Base-by-base conservation (phyloP, 2,797 vertebrate species). In the Gymnoscopelus microlampas region DNA sequence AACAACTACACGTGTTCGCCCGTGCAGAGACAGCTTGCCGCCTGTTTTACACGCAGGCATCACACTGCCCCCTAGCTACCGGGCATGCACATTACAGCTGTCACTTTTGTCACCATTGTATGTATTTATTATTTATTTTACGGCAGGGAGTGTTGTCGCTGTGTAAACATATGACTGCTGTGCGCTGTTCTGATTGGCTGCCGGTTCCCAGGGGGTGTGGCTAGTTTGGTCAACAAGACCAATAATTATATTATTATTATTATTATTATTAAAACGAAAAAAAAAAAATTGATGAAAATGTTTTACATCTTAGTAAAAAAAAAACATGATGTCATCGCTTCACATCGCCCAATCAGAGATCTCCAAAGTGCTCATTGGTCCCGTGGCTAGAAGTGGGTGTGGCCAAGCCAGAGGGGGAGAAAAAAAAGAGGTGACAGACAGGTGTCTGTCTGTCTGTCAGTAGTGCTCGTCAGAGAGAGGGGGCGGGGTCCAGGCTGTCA, bases 381-480 rank as follows among this genome's bases (percentile, higher is more conserved):
- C 81, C 75, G 15, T 66, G 0, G 13, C 70, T 79, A 58, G 11
- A 62, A 60, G 78, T 68, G 73, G 79, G 63, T 0, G 7, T 73
- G 72, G 54, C 24, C 62, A 70, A n/a, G 15, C 64, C n/a, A 29
- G 62, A 57, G 51, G n/a, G n/a, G n/a, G 57, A 1, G 78, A 85
- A 92, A 93, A 93, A 93, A 91, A 85, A 74, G 78, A 63, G 69
- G n/a, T n/a, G n/a, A n/a, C n/a, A n/a, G n/a, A n/a, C n/a, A n/a
- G n/a, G n/a, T n/a, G n/a, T n/a, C n/a, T n/a, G n/a, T n/a, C n/a
- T n/a, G n/a, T n/a, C n/a, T n/a, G n/a, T 64, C 81, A 84, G 81
- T 14, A 23, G 23, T 23, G 23, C 83, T 95, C 92, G 94, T 76
- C 94, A 94, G 92, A 92, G n/a, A n/a, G 94, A 81, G 93, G 88